phyloP scores from a whole-genome alignment of 2,888 invertebrate genomes.

The Stenurella melanura region DNA sequence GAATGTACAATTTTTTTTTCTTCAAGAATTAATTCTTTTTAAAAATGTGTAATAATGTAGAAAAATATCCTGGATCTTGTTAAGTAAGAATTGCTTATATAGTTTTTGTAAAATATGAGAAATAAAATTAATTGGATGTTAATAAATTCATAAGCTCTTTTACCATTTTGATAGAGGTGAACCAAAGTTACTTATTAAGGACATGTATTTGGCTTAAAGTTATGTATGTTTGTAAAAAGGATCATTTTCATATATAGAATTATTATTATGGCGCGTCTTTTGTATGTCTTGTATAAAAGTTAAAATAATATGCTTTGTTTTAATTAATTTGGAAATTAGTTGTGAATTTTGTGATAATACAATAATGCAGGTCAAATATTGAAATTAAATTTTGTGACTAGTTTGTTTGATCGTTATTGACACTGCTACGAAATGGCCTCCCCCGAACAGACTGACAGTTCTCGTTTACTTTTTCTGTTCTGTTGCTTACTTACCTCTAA shows the following conservation, averaged over 20 bases:
- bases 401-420: conserved; percentile 38
- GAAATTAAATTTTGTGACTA: conserved; percentile 51
- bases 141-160: conserved; percentile 47
- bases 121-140: conserved; percentile 34
- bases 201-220: conserved; percentile 55
- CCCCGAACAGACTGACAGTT: conserved; percentile 54
- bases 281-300: conserved; percentile 52
- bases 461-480: conserved; percentile 52
- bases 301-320: conserved; percentile 48
- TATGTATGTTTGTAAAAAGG: conserved; percentile 43
- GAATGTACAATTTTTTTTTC: conserved; percentile 7
- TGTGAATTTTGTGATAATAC: conserved; percentile 56
- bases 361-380: conserved; percentile 49
- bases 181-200: conserved; percentile 53
- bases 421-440: conserved; percentile 17
- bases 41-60: conserved; percentile 9
- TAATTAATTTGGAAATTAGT: conserved; percentile 48
- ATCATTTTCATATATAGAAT: conserved; percentile 45
- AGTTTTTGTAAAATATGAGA: conserved; percentile 32
- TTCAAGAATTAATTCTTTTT: conserved; percentile 12
- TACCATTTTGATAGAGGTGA: conserved; percentile 47
- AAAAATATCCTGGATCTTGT: conserved; percentile 24
- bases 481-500: conserved; percentile 35
- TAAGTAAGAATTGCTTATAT: conserved; percentile 26
- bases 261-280: conserved; percentile 48